These are phyloP conservation scores for Geotrupes spiniger DNA, from an alignment of 2,888 invertebrate species.

Conservation along the genomic window DNA sequence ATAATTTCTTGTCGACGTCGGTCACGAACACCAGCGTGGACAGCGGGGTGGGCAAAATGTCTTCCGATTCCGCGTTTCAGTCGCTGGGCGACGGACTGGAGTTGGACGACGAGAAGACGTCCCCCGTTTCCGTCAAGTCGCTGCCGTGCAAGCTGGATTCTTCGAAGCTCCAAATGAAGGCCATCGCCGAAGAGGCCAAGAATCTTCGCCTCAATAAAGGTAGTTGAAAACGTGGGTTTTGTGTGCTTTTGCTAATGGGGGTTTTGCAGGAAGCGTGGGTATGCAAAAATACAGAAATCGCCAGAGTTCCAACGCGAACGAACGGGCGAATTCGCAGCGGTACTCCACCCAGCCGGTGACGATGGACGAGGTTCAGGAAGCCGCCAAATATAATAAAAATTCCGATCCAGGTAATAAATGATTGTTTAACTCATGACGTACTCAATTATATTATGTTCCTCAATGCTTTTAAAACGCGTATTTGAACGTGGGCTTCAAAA, in stretches of 20 bases:
- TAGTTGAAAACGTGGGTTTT: constrained; percentile 32
- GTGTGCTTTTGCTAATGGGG: background rate
- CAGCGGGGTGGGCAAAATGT: constrained; percentile 53
- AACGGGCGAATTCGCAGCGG: constrained; percentile 36
- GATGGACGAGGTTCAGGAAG: constrained; percentile 60
- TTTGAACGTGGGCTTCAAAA: too few species aligned
- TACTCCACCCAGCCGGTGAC: constrained; percentile 75
- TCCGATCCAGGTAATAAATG: constrained; percentile 44
- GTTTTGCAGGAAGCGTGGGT: constrained; percentile 32
- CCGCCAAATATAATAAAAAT: constrained; percentile 49
- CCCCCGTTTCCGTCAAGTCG: constrained; percentile 28
- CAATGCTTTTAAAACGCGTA: too few species aligned
- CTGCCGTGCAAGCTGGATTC: constrained; percentile 29
- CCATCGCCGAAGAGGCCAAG: constrained; percentile 49
- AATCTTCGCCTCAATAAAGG: constrained; percentile 49
- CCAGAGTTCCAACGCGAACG: constrained; percentile 18
- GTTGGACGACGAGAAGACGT: constrained; percentile 43
- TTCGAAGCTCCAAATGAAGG: constrained; percentile 58
- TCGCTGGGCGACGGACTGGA: constrained; percentile 48
- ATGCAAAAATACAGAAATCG: constrained; percentile 34
- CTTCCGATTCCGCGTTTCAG: constrained; percentile 58
- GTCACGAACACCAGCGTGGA: constrained; percentile 17
- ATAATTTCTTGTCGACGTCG: constrained; percentile 30
- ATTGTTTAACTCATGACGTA: too few species aligned
- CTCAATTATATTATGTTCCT: too few species aligned